Percentiles rank a stretch among this genome's conserved stretches.
Evolutionary conservation across 1,140 invertebrate species (phyloP).

Genomic region (Zaprionus gabonicus): DNA sequence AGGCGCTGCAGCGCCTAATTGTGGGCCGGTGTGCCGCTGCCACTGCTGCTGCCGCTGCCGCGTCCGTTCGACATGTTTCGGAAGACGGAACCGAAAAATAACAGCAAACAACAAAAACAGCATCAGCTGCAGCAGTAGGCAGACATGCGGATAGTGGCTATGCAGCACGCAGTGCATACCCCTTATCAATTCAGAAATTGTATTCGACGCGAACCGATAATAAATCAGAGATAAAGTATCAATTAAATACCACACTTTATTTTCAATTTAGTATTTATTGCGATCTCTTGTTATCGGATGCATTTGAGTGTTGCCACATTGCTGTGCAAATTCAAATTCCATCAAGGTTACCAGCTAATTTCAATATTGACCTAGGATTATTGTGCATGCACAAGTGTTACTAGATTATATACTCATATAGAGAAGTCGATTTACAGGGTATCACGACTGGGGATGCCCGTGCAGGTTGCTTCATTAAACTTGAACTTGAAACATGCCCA

Average conservation of each 20-base stretch:
- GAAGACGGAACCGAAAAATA: constrained; percentile 67
- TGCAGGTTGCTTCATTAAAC: constrained; percentile 50
- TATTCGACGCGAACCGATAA: no score
- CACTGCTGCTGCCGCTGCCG: constrained; percentile 7
- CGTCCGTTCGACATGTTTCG: constrained; percentile 44
- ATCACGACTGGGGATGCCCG: neutral
- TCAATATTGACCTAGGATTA: no score
- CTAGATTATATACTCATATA: no score
- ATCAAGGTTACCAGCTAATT: no score
- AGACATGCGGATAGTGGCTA: neutral
- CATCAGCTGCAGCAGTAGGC: neutral
- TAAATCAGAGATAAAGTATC: no score
- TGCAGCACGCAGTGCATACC: constrained; percentile 6
- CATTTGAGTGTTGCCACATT: no score
- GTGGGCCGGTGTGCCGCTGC: constrained; percentile 48
- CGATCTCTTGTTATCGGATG: no score
- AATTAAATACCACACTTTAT: no score
- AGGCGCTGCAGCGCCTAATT: constrained; percentile 45
- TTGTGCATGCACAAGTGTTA: no score
- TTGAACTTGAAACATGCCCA: constrained; percentile 72
- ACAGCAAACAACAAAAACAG: constrained; percentile 22
- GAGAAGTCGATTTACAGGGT: constrained; percentile 5
- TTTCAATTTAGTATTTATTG: no score
- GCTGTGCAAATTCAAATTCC: no score
- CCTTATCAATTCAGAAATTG: neutral